Evolutionary conservation across 2,113 vertebrate genomes (phyloP).

Genomic region (Centrocercus urophasianus): DNA sequence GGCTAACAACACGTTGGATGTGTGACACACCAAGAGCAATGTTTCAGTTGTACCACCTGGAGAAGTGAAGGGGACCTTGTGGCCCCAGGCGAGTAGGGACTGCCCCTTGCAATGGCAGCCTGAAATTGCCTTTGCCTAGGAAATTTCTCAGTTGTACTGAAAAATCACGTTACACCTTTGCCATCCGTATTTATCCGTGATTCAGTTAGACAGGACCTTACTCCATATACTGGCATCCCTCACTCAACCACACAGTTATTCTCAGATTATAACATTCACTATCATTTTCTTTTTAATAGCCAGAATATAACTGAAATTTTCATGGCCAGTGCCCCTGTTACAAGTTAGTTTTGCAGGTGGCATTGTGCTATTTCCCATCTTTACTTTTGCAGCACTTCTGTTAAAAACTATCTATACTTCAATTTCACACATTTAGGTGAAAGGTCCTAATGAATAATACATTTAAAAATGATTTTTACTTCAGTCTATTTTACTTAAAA

Average conservation of each 20-base stretch:
- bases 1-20: too few relatives aligned
- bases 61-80: background rate
- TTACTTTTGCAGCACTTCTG: background rate
- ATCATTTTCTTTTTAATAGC: background rate
- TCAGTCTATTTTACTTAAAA: background rate
- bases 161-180: background rate
- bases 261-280: background rate
- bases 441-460: background rate
- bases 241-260: background rate
- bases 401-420: background rate
- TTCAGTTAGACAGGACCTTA: background rate
- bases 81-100: background rate
- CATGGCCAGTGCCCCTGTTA: background rate
- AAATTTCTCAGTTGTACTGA: background rate
- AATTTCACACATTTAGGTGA: background rate
- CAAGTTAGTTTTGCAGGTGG: background rate
- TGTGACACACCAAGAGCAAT: too few relatives aligned
- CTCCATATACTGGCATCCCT: background rate
- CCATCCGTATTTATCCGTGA: background rate
- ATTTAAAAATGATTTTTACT: slow-evolving; percentile 1
- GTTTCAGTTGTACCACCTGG: background rate
- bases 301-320: background rate
- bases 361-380: background rate
- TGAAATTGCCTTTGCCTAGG: background rate
- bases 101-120: background rate